Conservation (phyloP, 2,113 vertebrate species). For the Herpailurus yagouaroundi region DNA sequence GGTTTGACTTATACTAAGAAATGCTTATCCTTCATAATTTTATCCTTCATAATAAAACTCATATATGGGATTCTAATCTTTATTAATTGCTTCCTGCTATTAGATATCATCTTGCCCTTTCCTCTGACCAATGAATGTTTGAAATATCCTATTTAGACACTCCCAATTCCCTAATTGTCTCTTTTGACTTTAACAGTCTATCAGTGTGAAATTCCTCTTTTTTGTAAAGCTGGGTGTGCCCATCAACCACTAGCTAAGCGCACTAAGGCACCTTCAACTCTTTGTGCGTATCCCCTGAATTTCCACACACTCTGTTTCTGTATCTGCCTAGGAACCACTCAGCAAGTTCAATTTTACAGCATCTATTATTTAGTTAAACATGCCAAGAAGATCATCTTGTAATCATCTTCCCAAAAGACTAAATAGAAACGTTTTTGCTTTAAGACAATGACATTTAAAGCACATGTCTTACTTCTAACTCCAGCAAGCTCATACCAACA, state of each 20-base stretch:
- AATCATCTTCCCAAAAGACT: constrained; percentile 38
- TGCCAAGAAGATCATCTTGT: neutral
- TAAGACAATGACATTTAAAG: neutral
- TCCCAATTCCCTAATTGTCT: neutral
- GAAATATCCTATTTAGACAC: neutral
- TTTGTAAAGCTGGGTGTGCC: neutral
- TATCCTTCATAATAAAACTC: neutral
- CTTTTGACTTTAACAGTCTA: neutral
- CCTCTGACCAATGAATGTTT: neutral
- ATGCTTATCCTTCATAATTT: neutral
- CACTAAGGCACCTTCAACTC: neutral
- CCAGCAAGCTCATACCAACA: neutral
- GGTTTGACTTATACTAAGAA: neutral
- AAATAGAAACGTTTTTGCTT: constrained; percentile 3
- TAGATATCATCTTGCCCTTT: neutral
- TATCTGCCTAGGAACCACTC: neutral
- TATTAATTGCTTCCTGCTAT: neutral
- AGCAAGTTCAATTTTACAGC: neutral
- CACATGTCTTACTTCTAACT: constrained; percentile 2
- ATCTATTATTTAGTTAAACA: constrained; percentile 23
- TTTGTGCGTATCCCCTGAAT: neutral
- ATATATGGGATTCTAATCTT: neutral
- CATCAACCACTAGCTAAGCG: neutral
- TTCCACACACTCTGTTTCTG: neutral
- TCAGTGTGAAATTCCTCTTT: neutral